Conservation (phyloP, 2,113 vertebrate genomes). For the Monopterus albus region DNA sequence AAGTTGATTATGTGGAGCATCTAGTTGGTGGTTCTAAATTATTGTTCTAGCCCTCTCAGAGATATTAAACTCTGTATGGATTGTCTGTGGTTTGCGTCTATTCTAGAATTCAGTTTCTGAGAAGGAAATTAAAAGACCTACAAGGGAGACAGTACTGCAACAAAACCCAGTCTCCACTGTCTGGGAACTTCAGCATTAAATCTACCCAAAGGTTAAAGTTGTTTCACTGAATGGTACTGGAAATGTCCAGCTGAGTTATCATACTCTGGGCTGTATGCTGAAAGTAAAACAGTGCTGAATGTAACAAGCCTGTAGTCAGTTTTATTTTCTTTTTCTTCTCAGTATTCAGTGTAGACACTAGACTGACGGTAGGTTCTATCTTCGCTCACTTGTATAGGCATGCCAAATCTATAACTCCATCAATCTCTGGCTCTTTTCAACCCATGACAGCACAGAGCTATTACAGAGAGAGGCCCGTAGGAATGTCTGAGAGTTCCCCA, state of each 20-base stretch:
- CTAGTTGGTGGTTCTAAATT: constrained; percentile 77
- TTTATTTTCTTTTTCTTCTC: constrained; percentile 27
- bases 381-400: constrained; percentile 31
- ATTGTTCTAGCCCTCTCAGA: constrained; percentile 69
- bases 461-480: constrained; percentile 50
- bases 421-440: constrained; percentile 53
- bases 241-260: constrained; percentile 45
- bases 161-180: constrained; percentile 33
- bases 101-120: constrained; percentile 49
- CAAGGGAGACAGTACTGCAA: constrained; percentile 25
- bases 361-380: constrained; percentile 18
- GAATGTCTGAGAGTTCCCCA: constrained; percentile 48
- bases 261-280: constrained; percentile 9
- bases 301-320: constrained; percentile 15
- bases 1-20: constrained; percentile 77
- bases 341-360: constrained; percentile 28
- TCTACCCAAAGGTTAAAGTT: constrained; percentile 54
- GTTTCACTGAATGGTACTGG: constrained; percentile 31
- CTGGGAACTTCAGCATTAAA: constrained; percentile 46
- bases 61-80: constrained; percentile 70
- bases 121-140: constrained; percentile 62
- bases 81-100: constrained; percentile 57
- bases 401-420: constrained; percentile 40
- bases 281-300: constrained; percentile 30
- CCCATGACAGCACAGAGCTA: constrained; percentile 51